phyloP scores from a whole-genome alignment of 1,140 invertebrate species.

The Ylistrum balloti region DNA sequence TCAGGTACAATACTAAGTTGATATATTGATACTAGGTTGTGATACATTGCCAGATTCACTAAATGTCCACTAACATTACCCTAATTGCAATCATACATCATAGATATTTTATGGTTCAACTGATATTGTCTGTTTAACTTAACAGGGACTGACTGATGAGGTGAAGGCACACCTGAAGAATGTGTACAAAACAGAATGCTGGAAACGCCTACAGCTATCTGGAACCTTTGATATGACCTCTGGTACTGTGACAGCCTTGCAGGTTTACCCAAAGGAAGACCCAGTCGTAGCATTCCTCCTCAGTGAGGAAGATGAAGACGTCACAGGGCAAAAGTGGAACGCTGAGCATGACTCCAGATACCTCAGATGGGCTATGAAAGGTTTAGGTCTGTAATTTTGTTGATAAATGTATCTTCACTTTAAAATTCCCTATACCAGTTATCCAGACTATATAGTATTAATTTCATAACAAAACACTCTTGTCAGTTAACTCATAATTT shows the following conservation, averaged over 20 bases:
- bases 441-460: too few relatives aligned
- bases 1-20: too few relatives aligned
- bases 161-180: constrained; percentile 65
- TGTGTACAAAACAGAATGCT: constrained; percentile 65
- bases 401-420: too few relatives aligned
- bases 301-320: constrained; percentile 16
- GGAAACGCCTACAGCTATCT: constrained; percentile 65
- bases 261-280: constrained; percentile 58
- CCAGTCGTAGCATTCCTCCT: neutral
- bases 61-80: too few relatives aligned
- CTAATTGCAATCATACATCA: too few relatives aligned
- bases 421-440: too few relatives aligned
- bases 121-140: neutral
- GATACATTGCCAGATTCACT: too few relatives aligned
- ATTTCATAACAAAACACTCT: too few relatives aligned
- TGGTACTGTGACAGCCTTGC: constrained; percentile 76
- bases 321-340: constrained; percentile 71
- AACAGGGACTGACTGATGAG: constrained; percentile 50
- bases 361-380: constrained; percentile 80
- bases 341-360: constrained; percentile 76
- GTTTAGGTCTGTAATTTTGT: constrained; percentile 70
- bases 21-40: too few relatives aligned
- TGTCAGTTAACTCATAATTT: too few relatives aligned
- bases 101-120: too few relatives aligned
- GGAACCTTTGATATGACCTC: constrained; percentile 75